A percentile compares a stretch with the other conserved stretches of the same genome.
These are phyloP conservation scores for Zoanthus gigantus DNA, from an alignment of 92 coral and sea anemone genomes.

Conservation along the genomic window DNA sequence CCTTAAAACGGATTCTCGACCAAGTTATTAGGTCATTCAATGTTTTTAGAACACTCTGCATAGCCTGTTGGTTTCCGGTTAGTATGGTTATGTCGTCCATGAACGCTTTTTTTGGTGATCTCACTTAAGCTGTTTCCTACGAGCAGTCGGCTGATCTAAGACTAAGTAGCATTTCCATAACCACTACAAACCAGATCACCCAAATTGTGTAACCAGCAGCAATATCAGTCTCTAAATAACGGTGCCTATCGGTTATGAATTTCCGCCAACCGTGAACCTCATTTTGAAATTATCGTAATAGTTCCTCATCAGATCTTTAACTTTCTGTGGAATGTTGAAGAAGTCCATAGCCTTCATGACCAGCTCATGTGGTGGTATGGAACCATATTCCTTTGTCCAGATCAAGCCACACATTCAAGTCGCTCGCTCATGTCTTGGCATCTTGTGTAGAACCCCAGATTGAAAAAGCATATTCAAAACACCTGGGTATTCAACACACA, in stretches of 20 bases:
- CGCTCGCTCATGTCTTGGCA: neutral
- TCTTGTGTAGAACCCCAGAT: neutral
- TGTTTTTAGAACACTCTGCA: neutral
- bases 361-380: neutral
- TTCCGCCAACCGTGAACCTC: neutral
- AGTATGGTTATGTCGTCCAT: neutral
- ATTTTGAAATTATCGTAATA: neutral
- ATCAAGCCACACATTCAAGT: neutral
- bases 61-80: neutral
- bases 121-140: conserved; percentile 15
- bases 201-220: conserved; percentile 40
- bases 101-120: neutral
- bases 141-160: neutral
- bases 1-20: neutral
- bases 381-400: neutral
- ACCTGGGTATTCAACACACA: no score
- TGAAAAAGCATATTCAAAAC: neutral
- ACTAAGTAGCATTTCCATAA: conserved; percentile 15
- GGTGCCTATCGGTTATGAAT: conserved; percentile 17
- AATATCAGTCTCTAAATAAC: conserved; percentile 22
- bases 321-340: conserved; percentile 23
- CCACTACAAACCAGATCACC: conserved; percentile 32
- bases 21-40: neutral
- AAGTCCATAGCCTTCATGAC: neutral
- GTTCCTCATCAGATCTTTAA: conserved; percentile 13